Conservation (phyloP, 2,113 vertebrate genomes). For the Neoarius graeffei region DNA sequence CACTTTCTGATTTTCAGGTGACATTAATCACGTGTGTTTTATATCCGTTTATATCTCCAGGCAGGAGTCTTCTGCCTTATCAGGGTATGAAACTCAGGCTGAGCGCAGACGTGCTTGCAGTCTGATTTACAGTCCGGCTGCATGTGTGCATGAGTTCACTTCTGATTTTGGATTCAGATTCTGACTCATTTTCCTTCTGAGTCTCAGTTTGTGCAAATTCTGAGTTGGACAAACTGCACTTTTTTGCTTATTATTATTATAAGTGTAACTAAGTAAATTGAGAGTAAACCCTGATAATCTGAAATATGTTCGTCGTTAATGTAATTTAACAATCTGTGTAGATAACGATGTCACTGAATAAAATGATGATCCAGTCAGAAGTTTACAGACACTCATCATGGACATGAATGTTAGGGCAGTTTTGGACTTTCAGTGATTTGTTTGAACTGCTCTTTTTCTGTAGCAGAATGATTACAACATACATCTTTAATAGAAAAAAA, state of each 20-base stretch:
- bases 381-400: too few species aligned
- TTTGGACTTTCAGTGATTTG: too few species aligned
- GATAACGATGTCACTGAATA: neutral
- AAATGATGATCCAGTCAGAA: neutral
- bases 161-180: slow-evolving; percentile 8
- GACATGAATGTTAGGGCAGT: too few species aligned
- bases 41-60: slow-evolving; percentile 51
- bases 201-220: neutral
- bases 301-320: neutral
- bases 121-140: neutral
- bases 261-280: neutral
- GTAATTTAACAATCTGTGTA: neutral
- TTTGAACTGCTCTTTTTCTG: too few species aligned
- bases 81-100: slow-evolving; percentile 66
- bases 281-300: neutral
- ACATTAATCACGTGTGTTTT: slow-evolving; percentile 42
- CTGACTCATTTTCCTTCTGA: slow-evolving; percentile 16
- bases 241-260: neutral
- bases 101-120: neutral
- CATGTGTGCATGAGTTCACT: neutral
- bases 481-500: too few species aligned
- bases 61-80: slow-evolving; percentile 61
- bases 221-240: neutral
- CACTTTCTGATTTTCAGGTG: neutral
- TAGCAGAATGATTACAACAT: too few species aligned